phyloP scores from a whole-genome alignment of 2,113 vertebrate species.

The Silurus asotus region DNA sequence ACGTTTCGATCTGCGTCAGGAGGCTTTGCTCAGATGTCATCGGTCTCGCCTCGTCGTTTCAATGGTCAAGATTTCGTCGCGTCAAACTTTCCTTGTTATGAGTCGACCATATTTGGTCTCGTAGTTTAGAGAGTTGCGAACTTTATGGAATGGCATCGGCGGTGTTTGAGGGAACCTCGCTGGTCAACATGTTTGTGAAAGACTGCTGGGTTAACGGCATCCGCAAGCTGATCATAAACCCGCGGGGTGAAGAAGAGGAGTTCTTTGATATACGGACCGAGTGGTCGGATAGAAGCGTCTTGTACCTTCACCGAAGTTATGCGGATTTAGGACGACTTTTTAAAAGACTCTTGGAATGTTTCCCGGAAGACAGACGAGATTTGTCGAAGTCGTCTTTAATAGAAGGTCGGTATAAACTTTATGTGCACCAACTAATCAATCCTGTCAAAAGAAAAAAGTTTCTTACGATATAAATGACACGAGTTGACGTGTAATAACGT shows the following conservation, averaged over 20 bases:
- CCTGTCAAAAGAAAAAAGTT: not conserved
- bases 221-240: conserved; percentile 87
- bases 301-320: conserved; percentile 91
- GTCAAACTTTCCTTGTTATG: not conserved
- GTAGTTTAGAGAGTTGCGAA: conserved; percentile 53
- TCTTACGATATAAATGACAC: not conserved
- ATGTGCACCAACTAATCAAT: not conserved
- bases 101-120: not conserved
- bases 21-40: not conserved
- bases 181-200: conserved; percentile 96
- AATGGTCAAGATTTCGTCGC: not conserved
- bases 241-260: conserved; percentile 89
- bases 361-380: conserved; percentile 85
- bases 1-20: not conserved
- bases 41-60: not conserved
- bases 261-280: conserved; percentile 95
- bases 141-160: conserved; percentile 87
- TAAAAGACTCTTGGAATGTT: conserved; percentile 83
- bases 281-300: conserved; percentile 94
- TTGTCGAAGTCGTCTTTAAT: conserved; percentile 82
- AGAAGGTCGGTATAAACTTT: conserved; percentile 78
- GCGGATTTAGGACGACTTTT: conserved; percentile 87
- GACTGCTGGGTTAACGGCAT: conserved; percentile 98
- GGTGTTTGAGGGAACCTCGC: conserved; percentile 94
- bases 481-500: too few species aligned